Evolutionary conservation across 2,797 vertebrate species (phyloP).

Genomic region (Enoplosus armatus): DNA sequence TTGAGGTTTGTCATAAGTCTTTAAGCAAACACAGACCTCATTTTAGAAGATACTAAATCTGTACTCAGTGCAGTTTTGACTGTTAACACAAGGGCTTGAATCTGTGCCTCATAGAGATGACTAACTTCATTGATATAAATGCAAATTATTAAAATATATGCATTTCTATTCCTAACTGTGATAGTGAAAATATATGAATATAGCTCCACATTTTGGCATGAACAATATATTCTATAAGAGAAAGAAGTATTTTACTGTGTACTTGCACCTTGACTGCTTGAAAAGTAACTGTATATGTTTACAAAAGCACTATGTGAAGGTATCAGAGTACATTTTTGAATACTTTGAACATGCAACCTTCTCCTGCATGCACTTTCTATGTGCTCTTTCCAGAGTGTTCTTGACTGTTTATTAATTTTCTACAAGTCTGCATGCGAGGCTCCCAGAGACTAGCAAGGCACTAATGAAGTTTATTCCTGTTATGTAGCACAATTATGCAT

Average conservation of each 20-base stretch:
- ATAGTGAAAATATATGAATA: conserved; percentile 47
- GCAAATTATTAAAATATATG: conserved; percentile 58
- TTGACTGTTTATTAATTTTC: conserved; percentile 56
- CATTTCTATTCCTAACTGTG: conserved; percentile 61
- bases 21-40: conserved; percentile 55
- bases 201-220: conserved; percentile 67
- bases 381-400: conserved; percentile 71
- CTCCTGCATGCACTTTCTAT: conserved; percentile 82
- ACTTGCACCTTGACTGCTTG: conserved; percentile 76
- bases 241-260: conserved; percentile 66
- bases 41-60: conserved; percentile 48
- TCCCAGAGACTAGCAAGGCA: conserved; percentile 60
- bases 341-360: conserved; percentile 51
- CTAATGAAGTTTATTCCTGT: conserved; percentile 73
- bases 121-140: conserved; percentile 56
- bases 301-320: conserved; percentile 57
- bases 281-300: conserved; percentile 71
- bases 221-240: conserved; percentile 67
- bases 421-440: conserved; percentile 85
- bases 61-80: conserved; percentile 71
- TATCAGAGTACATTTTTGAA: conserved; percentile 63
- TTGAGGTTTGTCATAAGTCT: conserved; percentile 60
- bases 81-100: conserved; percentile 72
- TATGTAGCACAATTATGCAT: conserved; percentile 81
- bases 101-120: conserved; percentile 66